Conservation (phyloP, 2,888 invertebrate species). For the Cancer borealis region DNA sequence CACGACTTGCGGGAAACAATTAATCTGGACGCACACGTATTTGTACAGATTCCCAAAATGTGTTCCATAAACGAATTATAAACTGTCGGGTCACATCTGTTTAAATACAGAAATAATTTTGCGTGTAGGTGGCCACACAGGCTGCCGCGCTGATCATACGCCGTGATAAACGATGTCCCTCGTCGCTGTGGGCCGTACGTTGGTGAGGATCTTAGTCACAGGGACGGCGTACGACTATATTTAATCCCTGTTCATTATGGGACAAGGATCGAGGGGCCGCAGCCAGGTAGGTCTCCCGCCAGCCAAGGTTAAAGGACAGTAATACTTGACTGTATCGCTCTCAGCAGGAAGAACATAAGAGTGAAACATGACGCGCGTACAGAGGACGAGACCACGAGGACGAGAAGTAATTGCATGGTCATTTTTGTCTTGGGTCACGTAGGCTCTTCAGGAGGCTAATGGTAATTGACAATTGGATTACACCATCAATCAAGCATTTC, state of each 20-base stretch:
- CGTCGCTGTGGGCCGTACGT: conserved; percentile 28
- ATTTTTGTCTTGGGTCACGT: conserved; percentile 4
- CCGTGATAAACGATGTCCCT: conserved; percentile 50
- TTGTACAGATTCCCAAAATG: conserved; percentile 18
- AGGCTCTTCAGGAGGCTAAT: neutral
- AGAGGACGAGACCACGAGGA: neutral
- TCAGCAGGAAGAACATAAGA: neutral
- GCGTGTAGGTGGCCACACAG: conserved; percentile 23
- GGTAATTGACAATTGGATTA: conserved; percentile 56
- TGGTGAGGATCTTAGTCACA: conserved; percentile 29
- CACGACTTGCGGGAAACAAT: neutral
- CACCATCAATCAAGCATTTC: conserved; percentile 47
- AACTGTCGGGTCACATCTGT: conserved; percentile 37
- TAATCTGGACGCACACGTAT: conserved; percentile 16
- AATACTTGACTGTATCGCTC: conserved; percentile 14
- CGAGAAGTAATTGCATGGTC: conserved; percentile 53
- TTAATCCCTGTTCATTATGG: conserved; percentile 47
- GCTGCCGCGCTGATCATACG: conserved; percentile 53
- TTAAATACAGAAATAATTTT: conserved; percentile 44
- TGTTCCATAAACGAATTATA: conserved; percentile 29
- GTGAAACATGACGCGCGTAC: conserved; percentile 5
- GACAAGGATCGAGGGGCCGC: neutral
- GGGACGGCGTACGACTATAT: conserved; percentile 41
- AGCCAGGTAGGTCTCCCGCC: neutral
- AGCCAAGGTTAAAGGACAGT: conserved; percentile 16